phyloP scores from a whole-genome alignment of 2,113 vertebrate species.

The Arizona elegans region DNA sequence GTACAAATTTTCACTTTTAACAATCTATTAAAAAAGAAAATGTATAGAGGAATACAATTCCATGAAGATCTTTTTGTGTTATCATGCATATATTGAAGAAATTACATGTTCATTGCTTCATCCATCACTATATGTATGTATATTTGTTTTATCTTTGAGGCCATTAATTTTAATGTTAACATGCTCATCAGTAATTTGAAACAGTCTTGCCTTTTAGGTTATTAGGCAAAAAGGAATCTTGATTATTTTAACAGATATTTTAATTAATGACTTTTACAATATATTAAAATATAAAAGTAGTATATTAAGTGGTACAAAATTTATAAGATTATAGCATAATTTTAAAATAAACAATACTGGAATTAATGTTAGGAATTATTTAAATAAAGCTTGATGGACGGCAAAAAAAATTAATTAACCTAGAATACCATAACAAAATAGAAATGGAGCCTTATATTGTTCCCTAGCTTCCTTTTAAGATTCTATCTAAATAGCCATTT shows the following conservation, averaged over 20 bases:
- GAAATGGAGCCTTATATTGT: no score
- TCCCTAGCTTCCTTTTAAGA: background rate
- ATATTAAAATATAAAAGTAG: background rate
- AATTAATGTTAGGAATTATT: background rate
- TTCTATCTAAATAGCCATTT: background rate
- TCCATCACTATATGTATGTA: background rate
- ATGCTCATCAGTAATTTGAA: background rate
- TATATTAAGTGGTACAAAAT: background rate
- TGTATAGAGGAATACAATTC: background rate
- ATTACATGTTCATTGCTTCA: background rate
- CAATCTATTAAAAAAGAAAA: background rate
- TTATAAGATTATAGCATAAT: background rate
- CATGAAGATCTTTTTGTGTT: background rate
- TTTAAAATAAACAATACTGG: background rate
- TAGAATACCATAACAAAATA: background rate
- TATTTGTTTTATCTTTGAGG: background rate
- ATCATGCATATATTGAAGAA: background rate
- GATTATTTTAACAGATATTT: background rate
- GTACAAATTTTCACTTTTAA: background rate
- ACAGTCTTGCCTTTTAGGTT: background rate
- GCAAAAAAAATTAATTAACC: background rate
- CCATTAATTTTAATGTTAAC: background rate
- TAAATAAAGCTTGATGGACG: background rate
- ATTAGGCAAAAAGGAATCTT: background rate
- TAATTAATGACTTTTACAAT: background rate